Percentiles rank a stretch among this genome's conserved stretches.
Conservation (phyloP, 2,888 invertebrate genomes). For the Arctia plantaginis region DNA sequence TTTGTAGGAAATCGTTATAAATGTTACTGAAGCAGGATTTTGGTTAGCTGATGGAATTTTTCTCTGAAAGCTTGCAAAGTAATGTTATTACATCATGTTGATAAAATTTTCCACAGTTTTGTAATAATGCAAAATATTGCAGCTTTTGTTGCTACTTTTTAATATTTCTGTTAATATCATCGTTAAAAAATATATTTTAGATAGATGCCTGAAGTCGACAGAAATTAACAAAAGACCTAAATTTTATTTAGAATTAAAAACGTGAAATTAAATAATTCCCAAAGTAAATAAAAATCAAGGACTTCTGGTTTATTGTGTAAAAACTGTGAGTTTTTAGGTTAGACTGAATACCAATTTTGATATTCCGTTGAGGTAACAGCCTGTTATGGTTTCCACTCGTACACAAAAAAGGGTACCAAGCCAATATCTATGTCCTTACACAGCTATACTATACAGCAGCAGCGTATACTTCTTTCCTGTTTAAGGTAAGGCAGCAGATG, state of each 20-base stretch:
- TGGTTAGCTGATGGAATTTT: not conserved
- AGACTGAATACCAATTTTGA: not conserved
- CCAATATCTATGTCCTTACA: no score
- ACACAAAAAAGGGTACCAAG: no score
- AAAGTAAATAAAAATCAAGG: not conserved
- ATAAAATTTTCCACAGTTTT: not conserved
- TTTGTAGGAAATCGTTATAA: not conserved
- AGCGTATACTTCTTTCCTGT: not conserved
- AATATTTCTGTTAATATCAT: not conserved
- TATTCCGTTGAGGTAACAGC: no score
- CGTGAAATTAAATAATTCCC: not conserved
- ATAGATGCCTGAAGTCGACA: not conserved
- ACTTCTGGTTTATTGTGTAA: not conserved
- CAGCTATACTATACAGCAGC: no score
- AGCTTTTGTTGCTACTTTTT: not conserved
- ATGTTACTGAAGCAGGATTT: not conserved
- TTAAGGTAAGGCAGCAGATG: not conserved
- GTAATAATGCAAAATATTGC: not conserved
- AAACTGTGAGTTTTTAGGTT: not conserved
- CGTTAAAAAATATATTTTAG: not conserved
- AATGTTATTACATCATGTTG: not conserved
- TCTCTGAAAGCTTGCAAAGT: not conserved
- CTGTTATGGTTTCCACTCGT: no score
- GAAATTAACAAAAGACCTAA: not conserved
- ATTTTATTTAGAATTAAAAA: not conserved